These are phyloP conservation scores for Gambusia yucatana DNA, from an alignment of 2,797 vertebrate genomes.

Conservation along the genomic window DNA sequence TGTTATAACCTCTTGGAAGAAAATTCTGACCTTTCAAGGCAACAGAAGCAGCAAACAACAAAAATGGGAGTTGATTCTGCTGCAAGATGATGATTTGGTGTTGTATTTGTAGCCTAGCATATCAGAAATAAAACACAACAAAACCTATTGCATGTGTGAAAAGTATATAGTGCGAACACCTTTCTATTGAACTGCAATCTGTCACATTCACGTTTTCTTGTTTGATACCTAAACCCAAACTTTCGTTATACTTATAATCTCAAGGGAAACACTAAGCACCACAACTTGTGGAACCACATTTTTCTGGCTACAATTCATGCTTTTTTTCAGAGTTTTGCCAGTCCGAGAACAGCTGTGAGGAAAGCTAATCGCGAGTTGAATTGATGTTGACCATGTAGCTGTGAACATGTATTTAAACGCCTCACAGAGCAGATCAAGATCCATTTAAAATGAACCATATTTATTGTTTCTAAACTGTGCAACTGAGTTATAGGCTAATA, in stretches of 20 bases:
- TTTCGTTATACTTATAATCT: background rate
- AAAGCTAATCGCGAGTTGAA: too few species aligned
- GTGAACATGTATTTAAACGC: background rate
- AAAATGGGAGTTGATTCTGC: background rate
- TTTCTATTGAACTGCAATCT: background rate
- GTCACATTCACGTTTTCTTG: background rate
- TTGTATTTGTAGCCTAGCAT: background rate
- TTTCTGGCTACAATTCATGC: too few species aligned
- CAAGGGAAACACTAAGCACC: background rate
- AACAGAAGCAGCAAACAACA: background rate
- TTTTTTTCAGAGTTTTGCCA: too few species aligned
- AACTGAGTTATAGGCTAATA: background rate
- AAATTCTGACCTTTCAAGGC: background rate
- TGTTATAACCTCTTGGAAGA: background rate
- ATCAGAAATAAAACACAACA: background rate
- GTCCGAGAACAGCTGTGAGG: too few species aligned
- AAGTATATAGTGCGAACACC: background rate
- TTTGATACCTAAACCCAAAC: background rate
- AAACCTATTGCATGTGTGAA: background rate
- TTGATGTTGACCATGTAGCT: too few species aligned
- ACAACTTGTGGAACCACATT: background rate
- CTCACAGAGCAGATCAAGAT: background rate
- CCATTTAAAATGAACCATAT: background rate
- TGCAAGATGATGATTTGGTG: background rate
- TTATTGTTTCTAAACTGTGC: background rate